Base-by-base conservation (phyloP, 2,113 vertebrate genomes). In the Pteropus alecto region DNA sequence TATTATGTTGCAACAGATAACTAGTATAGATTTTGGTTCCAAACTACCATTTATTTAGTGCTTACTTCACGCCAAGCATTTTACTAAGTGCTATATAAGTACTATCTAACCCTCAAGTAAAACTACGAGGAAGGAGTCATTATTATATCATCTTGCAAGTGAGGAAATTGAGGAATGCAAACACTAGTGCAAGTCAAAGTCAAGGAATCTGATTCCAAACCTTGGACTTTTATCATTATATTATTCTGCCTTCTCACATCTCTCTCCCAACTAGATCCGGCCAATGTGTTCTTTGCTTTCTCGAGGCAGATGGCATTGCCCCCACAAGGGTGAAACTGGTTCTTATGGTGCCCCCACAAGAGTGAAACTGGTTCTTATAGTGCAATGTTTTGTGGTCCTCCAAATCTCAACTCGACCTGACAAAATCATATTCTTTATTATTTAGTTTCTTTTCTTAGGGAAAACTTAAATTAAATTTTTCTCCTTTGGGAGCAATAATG, bases 291-390 rank as follows among this genome's bases (percentile, higher is more conserved):
- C n/a, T 38, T 56, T 18, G 21, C 3, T 22, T 68, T 61, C 46
- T 93, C 46, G 11, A 0, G 21, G 13, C 21, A 16, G 33, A 56
- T 1, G 0, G 5, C n/a, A 5, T 12, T 16, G 21, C n/a, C n/a
- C 35, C n/a, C 5, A 15, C 5, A 14, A 58, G 18, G 15, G 12
- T 70, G 14, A 85, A 85, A 83, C 0, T 43, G 9, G 33, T 35
- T 90, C 15, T 24, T 19, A 24, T 38, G 38, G 38, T 16, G 21
- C n/a, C n/a, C 35, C 41, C 5, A 15, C 5, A 14, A 58, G 18
- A 12, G 12, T 70, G 14, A 85, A 85, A 83, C 0, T 43, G 9
- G 33, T 35, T 90, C 15, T 24, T 19, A 24, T 38, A 38, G 38
- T 38, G 30, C 35, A 28, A 4, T n/a, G 26, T 9, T 43, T 30